These are phyloP conservation scores for Dendrocincla fuliginosa DNA, from an alignment of 2,797 vertebrate genomes.

Conservation along the genomic window DNA sequence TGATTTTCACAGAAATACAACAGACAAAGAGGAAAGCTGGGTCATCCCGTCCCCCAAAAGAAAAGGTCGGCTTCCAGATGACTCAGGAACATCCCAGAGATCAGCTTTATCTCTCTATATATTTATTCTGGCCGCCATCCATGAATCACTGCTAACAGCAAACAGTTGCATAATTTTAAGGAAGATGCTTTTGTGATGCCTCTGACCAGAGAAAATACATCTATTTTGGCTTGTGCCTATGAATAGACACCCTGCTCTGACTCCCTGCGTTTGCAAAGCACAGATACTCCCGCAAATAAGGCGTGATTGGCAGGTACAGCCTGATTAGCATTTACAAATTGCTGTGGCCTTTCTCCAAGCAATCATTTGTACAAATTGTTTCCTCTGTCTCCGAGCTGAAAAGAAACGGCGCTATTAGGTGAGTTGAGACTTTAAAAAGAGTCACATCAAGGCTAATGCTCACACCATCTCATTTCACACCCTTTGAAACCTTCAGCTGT, in stretches of 20 bases:
- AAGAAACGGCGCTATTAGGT: background rate
- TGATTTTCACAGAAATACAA: background rate
- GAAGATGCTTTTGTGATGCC: constrained; percentile 28
- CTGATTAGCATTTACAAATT: constrained; percentile 37
- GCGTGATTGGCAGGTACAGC: constrained; percentile 10
- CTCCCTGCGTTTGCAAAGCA: constrained; percentile 5
- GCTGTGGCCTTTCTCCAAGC: constrained; percentile 49
- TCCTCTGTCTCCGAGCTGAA: background rate
- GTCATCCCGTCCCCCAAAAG: background rate
- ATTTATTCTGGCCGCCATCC: background rate
- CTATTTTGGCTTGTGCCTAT: background rate
- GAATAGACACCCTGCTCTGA: constrained; percentile 12
- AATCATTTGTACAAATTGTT: constrained; percentile 40
- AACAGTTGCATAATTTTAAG: constrained; percentile 24
- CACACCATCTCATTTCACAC: background rate
- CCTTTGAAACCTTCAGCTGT: background rate
- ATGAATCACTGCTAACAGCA: constrained; percentile 29
- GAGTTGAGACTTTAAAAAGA: background rate
- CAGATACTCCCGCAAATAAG: constrained; percentile 32
- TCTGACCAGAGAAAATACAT: constrained; percentile 32
- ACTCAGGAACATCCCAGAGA: constrained; percentile 43
- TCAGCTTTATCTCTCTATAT: constrained; percentile 10
- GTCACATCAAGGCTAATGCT: background rate
- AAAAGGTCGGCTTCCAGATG: background rate
- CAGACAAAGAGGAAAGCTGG: background rate